These are phyloP conservation scores for Leptestheria dahalacensis DNA, from an alignment of 1,140 invertebrate genomes.

Conservation along the genomic window DNA sequence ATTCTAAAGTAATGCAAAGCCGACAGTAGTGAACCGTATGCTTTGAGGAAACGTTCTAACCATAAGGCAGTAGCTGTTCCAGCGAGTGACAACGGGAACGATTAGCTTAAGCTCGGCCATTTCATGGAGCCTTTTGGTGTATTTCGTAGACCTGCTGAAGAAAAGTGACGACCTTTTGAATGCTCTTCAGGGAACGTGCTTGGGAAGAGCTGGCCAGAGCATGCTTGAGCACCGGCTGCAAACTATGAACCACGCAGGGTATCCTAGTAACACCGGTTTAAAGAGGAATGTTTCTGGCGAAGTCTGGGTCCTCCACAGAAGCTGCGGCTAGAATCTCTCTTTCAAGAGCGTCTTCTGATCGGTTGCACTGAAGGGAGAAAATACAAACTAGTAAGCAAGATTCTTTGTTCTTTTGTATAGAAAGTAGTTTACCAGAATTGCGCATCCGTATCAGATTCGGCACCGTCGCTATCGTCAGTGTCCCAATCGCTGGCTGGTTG, in stretches of 20 bases:
- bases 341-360: background rate
- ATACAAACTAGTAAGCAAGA: too few species aligned
- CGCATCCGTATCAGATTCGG: background rate
- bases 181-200: background rate
- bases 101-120: background rate
- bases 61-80: conserved; percentile 2
- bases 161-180: conserved; percentile 5
- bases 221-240: conserved; percentile 2
- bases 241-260: conserved; percentile 1
- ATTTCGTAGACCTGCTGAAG: background rate
- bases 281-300: background rate
- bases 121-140: background rate
- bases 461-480: background rate
- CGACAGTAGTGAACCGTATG: background rate
- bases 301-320: background rate
- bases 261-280: background rate
- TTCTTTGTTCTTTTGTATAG: too few species aligned
- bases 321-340: background rate
- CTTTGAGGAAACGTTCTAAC: background rate
- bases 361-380: too few species aligned
- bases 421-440: background rate
- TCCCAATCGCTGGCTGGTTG: background rate
- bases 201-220: background rate
- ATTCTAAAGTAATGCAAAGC: background rate
- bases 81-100: background rate